Percentiles rank a stretch among this genome's conserved stretches.
These are phyloP conservation scores for Pollenia labialis DNA, from an alignment of 2,888 invertebrate genomes.

Conservation along the genomic window DNA sequence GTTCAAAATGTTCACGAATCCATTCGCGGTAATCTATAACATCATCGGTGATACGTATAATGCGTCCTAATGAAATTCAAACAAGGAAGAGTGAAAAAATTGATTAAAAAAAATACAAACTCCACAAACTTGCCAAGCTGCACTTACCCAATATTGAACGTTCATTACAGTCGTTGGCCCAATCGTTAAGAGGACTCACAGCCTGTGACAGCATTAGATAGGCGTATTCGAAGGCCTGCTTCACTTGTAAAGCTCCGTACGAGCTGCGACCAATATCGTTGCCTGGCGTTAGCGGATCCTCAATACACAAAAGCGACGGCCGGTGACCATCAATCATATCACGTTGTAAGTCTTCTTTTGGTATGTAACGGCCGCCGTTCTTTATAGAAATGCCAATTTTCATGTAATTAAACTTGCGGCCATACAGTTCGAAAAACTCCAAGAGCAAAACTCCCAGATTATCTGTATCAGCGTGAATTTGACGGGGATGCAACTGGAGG, in stretches of 20 bases:
- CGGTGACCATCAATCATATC: slow-evolving; percentile 98
- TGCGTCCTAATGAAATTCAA: slow-evolving; percentile 87
- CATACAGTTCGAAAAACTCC: slow-evolving; percentile 99
- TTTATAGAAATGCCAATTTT: slow-evolving; percentile 94
- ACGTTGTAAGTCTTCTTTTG: slow-evolving; percentile 96
- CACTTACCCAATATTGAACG: slow-evolving; percentile 87
- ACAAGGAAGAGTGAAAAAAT: background rate
- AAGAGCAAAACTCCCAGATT: slow-evolving; percentile 97
- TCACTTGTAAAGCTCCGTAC: slow-evolving; percentile 90
- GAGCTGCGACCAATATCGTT: slow-evolving; percentile 99
- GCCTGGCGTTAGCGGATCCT: slow-evolving; percentile 97
- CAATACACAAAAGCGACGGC: slow-evolving; percentile 97
- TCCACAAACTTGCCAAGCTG: background rate
- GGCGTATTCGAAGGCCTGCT: slow-evolving; percentile 98
- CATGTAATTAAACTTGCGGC: slow-evolving; percentile 97
- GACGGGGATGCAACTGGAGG: slow-evolving; percentile 95
- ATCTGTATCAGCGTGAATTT: slow-evolving; percentile 88
- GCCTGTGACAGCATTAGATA: slow-evolving; percentile 93
- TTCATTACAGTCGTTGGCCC: slow-evolving; percentile 86
- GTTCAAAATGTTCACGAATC: slow-evolving; percentile 84
- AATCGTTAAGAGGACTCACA: slow-evolving; percentile 86
- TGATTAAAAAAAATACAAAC: background rate
- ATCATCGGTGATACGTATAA: slow-evolving; percentile 96
- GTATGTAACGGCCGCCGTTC: slow-evolving; percentile 96
- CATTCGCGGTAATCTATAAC: slow-evolving; percentile 88